Conservation (phyloP, 2,888 invertebrate species). For the Abrostola triplasia region DNA sequence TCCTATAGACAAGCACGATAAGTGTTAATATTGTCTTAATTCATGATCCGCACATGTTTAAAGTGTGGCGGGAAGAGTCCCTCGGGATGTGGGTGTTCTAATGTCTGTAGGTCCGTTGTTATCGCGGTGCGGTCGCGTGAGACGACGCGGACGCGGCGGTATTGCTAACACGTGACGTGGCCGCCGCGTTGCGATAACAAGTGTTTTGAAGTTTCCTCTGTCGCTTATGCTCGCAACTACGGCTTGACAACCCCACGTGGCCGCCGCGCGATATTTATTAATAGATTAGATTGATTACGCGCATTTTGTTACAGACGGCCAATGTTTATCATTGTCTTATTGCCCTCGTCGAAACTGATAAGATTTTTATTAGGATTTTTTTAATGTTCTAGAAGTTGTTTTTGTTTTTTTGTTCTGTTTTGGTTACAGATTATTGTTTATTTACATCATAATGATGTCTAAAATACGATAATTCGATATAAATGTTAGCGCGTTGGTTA, state of each 20-base stretch:
- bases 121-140: constrained; percentile 38
- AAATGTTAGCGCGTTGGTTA: too few relatives aligned
- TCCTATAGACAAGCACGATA: too few relatives aligned
- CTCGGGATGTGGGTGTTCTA: constrained; percentile 26
- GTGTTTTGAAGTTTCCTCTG: constrained; percentile 26
- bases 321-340: constrained; percentile 33
- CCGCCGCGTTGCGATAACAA: constrained; percentile 30
- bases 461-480: neutral
- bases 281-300: constrained; percentile 44
- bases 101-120: constrained; percentile 15
- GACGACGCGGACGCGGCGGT: constrained; percentile 2
- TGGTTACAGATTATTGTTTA: constrained; percentile 1
- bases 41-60: constrained; percentile 10
- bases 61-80: constrained; percentile 36
- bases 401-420: constrained; percentile 1
- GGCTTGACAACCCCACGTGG: constrained; percentile 34
- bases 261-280: constrained; percentile 27
- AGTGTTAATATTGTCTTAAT: too few relatives aligned
- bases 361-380: constrained; percentile 19
- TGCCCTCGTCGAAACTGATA: constrained; percentile 32
- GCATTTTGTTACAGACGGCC: constrained; percentile 22
- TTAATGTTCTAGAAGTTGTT: constrained; percentile 13
- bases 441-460: neutral
- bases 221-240: constrained; percentile 5
- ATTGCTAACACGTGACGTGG: constrained; percentile 22